Evolutionary conservation across 1,140 invertebrate genomes (phyloP), one percentile per base, ranked within the genome.

Genomic region (Zaprionus kolodkinae): DNA sequence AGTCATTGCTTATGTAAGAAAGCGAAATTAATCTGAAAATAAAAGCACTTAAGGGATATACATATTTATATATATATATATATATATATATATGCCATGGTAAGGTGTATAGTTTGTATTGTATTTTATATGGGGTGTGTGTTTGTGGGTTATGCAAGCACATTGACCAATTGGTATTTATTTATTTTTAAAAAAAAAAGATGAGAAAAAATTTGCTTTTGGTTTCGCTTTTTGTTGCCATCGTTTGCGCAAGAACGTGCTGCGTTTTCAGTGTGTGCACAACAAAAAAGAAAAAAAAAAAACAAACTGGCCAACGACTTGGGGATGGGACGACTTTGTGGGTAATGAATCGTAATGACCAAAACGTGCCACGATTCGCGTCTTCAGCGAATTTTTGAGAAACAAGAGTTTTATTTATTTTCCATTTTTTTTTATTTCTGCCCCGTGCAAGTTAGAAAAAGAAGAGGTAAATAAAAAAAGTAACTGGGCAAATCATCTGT

Each of bases 351-450:
- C 83, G 67, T 87, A 87, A 87, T 87, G 86, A 87, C 60, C 70
- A 84, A 87, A 87, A 87, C 83, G 83, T 87, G 83, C 83, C 84
- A 75, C 84, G 61, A 77, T 66, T 78, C 55, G 66, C 69, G 67
- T 81, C 76, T 61, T 75, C 61, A 68, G 56, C 64, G 27, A 45
- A 64, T 68, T 55, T 80, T 45, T 62, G 40, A 57, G 10, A 5
- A n/a, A 38, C 50, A 30, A 30, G 27, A 30, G 27, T 30, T 30
- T 2, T 30, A n/a, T n/a, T n/a, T n/a, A 27, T 52, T 52, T 69
- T 65, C n/a, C 52, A 57, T 74, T 72, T 59, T 55, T 57, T 60
- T 65, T 76, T 76, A 69, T 72, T 60, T 45, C 30, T 45, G 56
- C 45, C 52, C 69, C 69, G 40, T 45, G 40, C n/a, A n/a, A 45